phyloP scores from a whole-genome alignment of 2,797 vertebrate genomes.

The Clamator glandarius region DNA sequence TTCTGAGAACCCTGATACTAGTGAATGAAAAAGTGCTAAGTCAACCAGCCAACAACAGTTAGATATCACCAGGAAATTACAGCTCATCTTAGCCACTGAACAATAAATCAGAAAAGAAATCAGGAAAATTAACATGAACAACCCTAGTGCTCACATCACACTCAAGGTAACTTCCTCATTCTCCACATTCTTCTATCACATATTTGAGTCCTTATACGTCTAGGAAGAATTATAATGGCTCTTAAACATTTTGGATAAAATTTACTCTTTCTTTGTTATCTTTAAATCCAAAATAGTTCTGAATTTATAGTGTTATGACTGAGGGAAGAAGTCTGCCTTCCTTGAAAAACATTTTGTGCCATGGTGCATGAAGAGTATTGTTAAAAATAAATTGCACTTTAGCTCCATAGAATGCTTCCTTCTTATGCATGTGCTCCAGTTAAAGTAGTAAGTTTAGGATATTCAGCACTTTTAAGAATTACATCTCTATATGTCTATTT shows the following conservation, averaged over 20 bases:
- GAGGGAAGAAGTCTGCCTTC: not conserved
- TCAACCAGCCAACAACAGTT: not conserved
- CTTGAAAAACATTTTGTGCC: conserved; percentile 26
- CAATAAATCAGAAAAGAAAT: not conserved
- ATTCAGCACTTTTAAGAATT: conserved; percentile 4
- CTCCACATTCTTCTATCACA: not conserved
- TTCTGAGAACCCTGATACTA: not conserved
- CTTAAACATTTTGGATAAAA: not conserved
- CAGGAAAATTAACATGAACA: not conserved
- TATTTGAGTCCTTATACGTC: not conserved
- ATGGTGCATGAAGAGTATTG: not conserved
- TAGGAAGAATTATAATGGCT: not conserved
- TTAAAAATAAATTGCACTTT: conserved; percentile 26
- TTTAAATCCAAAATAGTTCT: not conserved
- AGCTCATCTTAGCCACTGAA: not conserved
- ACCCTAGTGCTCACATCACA: accelerated
- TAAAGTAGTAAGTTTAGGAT: not conserved
- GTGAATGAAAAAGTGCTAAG: not conserved
- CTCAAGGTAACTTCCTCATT: not conserved
- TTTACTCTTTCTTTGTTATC: not conserved
- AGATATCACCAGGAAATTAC: not conserved
- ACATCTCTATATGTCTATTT: not conserved
- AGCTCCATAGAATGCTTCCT: not conserved
- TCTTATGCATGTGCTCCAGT: not conserved
- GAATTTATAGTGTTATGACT: not conserved